These are phyloP conservation scores for Phalacrocorax carbo DNA, from an alignment of 2,113 vertebrate genomes.

Conservation along the genomic window DNA sequence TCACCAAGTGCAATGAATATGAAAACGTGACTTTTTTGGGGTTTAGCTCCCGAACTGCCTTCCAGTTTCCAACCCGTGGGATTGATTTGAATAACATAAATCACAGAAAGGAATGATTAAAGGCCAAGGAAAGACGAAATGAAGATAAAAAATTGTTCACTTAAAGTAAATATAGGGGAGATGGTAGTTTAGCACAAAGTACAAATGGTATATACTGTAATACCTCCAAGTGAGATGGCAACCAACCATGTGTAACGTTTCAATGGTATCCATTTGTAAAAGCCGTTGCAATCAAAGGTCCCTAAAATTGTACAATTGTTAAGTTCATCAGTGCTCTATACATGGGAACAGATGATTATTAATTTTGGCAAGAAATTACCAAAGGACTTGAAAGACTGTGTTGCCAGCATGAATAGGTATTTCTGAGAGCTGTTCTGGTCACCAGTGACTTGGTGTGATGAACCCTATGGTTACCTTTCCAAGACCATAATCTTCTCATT, in stretches of 20 bases:
- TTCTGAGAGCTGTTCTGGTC: slow-evolving; percentile 45
- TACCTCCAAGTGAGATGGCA: slow-evolving; percentile 98
- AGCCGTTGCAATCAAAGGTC: slow-evolving; percentile 99
- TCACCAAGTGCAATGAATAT: rapidly evolving
- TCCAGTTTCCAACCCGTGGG: slow-evolving; percentile 74
- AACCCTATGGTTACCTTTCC: slow-evolving; percentile 24
- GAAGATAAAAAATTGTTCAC: slow-evolving; percentile 34
- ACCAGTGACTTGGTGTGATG: neutral
- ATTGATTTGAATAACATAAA: slow-evolving; percentile 51
- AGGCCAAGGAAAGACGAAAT: slow-evolving; percentile 61
- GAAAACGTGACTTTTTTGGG: neutral
- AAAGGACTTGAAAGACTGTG: slow-evolving; percentile 72
- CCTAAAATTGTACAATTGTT: slow-evolving; percentile 99
- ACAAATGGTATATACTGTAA: slow-evolving; percentile 83
- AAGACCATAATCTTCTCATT: slow-evolving; percentile 42
- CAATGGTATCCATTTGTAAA: slow-evolving; percentile 99
- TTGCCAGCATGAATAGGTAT: slow-evolving; percentile 85
- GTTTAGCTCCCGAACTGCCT: slow-evolving; percentile 4
- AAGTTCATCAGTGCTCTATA: slow-evolving; percentile 90
- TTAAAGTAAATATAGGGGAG: slow-evolving; percentile 62
- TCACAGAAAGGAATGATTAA: slow-evolving; percentile 61
- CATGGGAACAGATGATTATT: slow-evolving; percentile 79
- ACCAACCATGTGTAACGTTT: slow-evolving; percentile 91
- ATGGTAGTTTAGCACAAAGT: slow-evolving; percentile 66
- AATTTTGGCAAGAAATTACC: slow-evolving; percentile 78